phyloP scores from a whole-genome alignment of 2,797 vertebrate genomes.

The Pogonophryne albipinna region DNA sequence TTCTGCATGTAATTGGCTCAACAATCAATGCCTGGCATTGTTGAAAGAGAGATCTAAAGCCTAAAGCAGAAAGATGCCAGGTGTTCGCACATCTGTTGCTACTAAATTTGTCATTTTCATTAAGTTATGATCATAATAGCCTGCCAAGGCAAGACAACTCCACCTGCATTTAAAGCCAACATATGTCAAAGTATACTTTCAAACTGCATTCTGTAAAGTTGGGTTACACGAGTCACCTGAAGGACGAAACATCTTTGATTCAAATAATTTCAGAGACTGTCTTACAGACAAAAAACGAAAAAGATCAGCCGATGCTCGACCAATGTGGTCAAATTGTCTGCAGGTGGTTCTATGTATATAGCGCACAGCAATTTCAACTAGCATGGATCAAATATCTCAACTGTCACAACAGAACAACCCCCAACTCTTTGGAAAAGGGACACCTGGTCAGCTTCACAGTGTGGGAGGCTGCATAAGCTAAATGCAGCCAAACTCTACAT shows the following conservation, averaged over 20 bases:
- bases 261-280: slow-evolving; percentile 27
- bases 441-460: slow-evolving; percentile 65
- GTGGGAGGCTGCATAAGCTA: neutral
- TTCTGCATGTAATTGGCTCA: neutral
- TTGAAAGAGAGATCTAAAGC: slow-evolving; percentile 13
- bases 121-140: neutral
- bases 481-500: slow-evolving; percentile 12
- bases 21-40: neutral
- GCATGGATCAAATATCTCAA: slow-evolving; percentile 40
- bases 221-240: neutral
- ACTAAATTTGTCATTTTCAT: neutral
- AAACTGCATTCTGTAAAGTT: neutral
- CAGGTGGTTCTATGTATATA: slow-evolving; percentile 74
- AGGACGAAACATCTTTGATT: slow-evolving; percentile 14
- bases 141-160: neutral
- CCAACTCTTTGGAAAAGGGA: slow-evolving; percentile 37
- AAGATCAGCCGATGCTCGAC: slow-evolving; percentile 19
- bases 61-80: neutral
- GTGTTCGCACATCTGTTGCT: slow-evolving; percentile 9
- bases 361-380: slow-evolving; percentile 49
- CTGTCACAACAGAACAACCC: slow-evolving; percentile 75
- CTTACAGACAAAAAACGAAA: slow-evolving; percentile 20
- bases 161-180: neutral
- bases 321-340: slow-evolving; percentile 58
- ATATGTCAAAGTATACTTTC: slow-evolving; percentile 6